phyloP scores from a whole-genome alignment of 2,888 invertebrate species.

The Timema podura region DNA sequence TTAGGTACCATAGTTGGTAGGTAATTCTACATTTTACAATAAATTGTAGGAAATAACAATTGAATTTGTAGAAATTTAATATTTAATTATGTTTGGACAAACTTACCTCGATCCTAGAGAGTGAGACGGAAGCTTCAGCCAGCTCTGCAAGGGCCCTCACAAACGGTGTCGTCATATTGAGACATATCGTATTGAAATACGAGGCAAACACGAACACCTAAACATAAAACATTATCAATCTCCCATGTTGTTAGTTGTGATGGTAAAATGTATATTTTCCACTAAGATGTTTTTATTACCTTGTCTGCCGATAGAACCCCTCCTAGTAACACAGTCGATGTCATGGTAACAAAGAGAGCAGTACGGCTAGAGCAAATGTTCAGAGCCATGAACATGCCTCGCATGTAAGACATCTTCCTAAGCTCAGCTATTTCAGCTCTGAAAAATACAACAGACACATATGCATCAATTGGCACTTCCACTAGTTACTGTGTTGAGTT shows the following conservation, averaged over 20 bases:
- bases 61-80: no score
- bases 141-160: background rate
- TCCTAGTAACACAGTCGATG: background rate
- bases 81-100: no score
- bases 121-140: background rate
- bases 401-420: slow-evolving; percentile 10
- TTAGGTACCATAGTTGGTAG: no score
- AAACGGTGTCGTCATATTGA: background rate
- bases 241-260: no score
- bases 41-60: no score
- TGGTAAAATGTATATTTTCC: no score
- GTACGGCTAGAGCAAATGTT: background rate
- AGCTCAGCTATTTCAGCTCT: slow-evolving; percentile 3
- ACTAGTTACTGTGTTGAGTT: no score
- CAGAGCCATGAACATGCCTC: background rate
- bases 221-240: background rate
- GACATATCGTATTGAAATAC: background rate
- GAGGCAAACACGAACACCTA: slow-evolving; percentile 6
- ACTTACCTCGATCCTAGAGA: background rate
- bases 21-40: no score
- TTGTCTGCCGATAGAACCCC: background rate
- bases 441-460: no score
- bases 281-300: background rate
- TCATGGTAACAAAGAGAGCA: background rate
- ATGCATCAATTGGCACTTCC: no score